Conservation (phyloP, 2,797 vertebrate species). For the Bufotes viridis region DNA sequence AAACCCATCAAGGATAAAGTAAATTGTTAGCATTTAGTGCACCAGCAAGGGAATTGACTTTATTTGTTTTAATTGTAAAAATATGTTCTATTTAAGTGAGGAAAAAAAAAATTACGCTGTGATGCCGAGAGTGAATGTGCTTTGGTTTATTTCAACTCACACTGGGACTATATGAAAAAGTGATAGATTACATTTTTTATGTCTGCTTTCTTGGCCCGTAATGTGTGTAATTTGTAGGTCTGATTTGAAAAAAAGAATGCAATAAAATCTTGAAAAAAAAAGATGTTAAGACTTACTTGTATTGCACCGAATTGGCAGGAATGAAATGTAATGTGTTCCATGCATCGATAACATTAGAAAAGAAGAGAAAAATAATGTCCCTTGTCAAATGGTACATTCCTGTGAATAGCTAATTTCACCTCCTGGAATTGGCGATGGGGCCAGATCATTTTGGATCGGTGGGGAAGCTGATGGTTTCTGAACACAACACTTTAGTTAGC, state of each 20-base stretch:
- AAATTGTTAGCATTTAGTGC: conserved; percentile 64
- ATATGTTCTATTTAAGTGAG: conserved; percentile 66
- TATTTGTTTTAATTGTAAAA: conserved; percentile 71
- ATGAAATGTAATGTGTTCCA: conserved; percentile 39
- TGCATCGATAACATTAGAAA: conserved; percentile 48
- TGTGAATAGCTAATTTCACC: conserved; percentile 40
- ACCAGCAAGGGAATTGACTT: conserved; percentile 64
- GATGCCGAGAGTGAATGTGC: conserved; percentile 64
- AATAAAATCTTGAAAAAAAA: conserved; percentile 52
- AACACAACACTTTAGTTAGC: conserved; percentile 56
- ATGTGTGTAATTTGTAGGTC: conserved; percentile 58
- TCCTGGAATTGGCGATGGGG: conserved; percentile 34
- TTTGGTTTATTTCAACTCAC: conserved; percentile 62
- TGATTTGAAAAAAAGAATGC: conserved; percentile 36
- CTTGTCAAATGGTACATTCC: conserved; percentile 44
- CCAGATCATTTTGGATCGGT: conserved; percentile 35
- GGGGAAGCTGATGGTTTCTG: conserved; percentile 44
- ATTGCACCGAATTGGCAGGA: conserved; percentile 56
- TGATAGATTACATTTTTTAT: conserved; percentile 55
- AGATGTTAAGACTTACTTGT: conserved; percentile 45
- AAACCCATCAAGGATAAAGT: conserved; percentile 62
- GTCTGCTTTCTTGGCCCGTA: conserved; percentile 17
- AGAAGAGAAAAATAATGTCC: conserved; percentile 48
- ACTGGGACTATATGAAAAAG: conserved; percentile 58
- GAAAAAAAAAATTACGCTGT: conserved; percentile 60